These are phyloP conservation scores for Eidolon dupreanum DNA, from an alignment of 2,797 vertebrate genomes.

Conservation along the genomic window DNA sequence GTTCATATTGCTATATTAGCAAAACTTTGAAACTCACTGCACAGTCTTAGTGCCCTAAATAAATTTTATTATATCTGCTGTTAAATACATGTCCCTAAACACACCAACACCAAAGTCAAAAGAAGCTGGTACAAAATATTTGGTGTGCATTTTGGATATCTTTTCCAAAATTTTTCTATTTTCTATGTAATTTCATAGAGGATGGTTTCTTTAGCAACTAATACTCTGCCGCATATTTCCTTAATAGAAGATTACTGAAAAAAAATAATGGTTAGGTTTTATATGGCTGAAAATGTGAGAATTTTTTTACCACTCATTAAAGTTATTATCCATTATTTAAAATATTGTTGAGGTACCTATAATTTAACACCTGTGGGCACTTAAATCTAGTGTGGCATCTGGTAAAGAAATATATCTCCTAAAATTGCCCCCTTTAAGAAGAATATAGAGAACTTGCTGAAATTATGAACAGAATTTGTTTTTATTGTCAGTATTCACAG, in stretches of 20 bases:
- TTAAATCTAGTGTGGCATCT: neutral
- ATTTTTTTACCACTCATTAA: neutral
- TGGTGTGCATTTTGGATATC: neutral
- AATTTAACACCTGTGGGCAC: neutral
- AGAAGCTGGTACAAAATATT: neutral
- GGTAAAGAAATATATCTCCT: neutral
- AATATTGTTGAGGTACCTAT: neutral
- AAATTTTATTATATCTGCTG: neutral
- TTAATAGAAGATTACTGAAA: neutral
- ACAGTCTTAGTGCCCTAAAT: neutral
- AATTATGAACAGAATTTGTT: slow-evolving; percentile 21
- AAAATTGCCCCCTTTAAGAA: neutral
- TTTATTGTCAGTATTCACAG: neutral
- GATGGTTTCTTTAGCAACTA: slow-evolving; percentile 40
- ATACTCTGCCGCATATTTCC: neutral
- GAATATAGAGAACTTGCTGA: neutral
- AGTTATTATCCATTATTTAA: neutral
- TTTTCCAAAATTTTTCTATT: neutral
- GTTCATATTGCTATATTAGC: neutral
- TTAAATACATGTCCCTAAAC: neutral
- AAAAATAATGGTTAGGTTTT: neutral
- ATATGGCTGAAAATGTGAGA: neutral
- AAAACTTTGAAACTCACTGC: neutral
- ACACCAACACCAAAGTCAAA: neutral
- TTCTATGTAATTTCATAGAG: neutral